Evolutionary conservation across 2,888 invertebrate species (phyloP).

Genomic region (Thera obeliscata): DNA sequence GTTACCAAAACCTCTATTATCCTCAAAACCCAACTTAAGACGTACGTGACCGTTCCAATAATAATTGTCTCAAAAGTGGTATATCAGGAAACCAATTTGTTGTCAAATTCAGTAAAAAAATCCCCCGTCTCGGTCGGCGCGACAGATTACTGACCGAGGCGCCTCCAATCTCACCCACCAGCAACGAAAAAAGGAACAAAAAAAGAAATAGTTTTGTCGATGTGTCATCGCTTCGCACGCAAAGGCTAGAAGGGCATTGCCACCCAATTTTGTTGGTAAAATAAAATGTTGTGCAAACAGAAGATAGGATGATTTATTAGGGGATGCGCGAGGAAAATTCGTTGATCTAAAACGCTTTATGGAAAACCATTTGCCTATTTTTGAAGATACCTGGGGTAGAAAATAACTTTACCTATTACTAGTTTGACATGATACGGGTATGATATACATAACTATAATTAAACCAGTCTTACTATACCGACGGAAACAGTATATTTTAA

Average conservation of each 20-base stretch:
- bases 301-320: constrained; percentile 6
- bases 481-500: no score
- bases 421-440: no score
- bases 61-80: constrained; percentile 45
- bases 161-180: constrained; percentile 65
- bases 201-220: constrained; percentile 62
- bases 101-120: constrained; percentile 57
- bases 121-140: constrained; percentile 51
- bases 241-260: constrained; percentile 55
- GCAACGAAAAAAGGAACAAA: constrained; percentile 45
- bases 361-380: neutral
- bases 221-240: constrained; percentile 72
- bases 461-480: no score
- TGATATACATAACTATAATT: no score
- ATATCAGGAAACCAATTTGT: constrained; percentile 54
- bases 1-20: constrained; percentile 17
- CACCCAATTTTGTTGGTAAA: constrained; percentile 47
- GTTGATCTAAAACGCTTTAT: neutral
- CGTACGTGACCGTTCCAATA: constrained; percentile 44
- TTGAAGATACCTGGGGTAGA: neutral
- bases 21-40: constrained; percentile 18
- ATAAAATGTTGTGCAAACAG: constrained; percentile 22
- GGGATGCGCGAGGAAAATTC: neutral
- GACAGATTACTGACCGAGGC: constrained; percentile 73
- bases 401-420: no score